phyloP scores from a whole-genome alignment of 2,797 vertebrate genomes.

The Syngnathus acus region DNA sequence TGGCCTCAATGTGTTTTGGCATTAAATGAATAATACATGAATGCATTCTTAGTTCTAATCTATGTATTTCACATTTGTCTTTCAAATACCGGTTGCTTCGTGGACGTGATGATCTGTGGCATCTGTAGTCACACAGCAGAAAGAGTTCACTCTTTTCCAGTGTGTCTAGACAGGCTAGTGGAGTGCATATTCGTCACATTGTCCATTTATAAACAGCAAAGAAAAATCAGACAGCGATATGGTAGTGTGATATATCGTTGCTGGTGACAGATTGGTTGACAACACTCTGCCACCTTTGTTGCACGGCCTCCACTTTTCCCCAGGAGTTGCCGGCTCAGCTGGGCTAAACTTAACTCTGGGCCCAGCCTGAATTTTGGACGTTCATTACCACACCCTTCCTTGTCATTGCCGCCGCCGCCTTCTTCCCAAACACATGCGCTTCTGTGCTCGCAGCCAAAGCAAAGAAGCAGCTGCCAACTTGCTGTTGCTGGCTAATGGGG shows the following conservation, averaged over 20 bases:
- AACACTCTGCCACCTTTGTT: constrained; percentile 38
- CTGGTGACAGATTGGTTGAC: constrained; percentile 41
- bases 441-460: constrained; percentile 35
- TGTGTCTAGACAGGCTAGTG: constrained; percentile 38
- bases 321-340: constrained; percentile 40
- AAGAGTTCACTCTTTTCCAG: constrained; percentile 23
- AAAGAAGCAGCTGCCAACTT: constrained; percentile 30
- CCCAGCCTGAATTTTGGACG: constrained; percentile 47
- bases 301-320: constrained; percentile 30
- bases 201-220: constrained; percentile 41
- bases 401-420: constrained; percentile 37
- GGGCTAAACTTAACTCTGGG: constrained; percentile 65
- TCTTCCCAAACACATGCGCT: constrained; percentile 34
- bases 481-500: constrained; percentile 19
- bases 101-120: neutral
- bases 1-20: neutral
- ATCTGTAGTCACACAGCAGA: constrained; percentile 8
- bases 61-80: neutral
- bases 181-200: constrained; percentile 36
- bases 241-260: constrained; percentile 27
- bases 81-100: neutral
- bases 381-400: constrained; percentile 60
- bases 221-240: constrained; percentile 19
- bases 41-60: neutral
- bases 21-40: neutral